phyloP scores from a whole-genome alignment of 1,140 invertebrate species.

The Littorina saxatilis region DNA sequence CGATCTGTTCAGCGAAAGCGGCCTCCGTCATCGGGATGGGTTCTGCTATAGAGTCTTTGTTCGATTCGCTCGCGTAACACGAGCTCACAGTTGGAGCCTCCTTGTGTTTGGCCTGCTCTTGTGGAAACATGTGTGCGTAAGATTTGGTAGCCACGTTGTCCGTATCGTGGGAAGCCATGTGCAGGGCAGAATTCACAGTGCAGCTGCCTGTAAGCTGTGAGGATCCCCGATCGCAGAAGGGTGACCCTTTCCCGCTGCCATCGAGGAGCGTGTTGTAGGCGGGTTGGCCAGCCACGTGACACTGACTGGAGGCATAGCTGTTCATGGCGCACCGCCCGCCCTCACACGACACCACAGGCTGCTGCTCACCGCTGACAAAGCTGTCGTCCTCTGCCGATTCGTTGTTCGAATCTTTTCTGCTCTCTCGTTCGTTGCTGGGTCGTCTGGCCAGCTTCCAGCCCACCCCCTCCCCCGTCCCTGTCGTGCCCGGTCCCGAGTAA shows the following conservation, averaged over 20 bases:
- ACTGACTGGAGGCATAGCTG: neutral
- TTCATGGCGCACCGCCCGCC: neutral
- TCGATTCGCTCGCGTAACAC: neutral
- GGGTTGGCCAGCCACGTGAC: neutral
- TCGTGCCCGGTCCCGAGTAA: neutral
- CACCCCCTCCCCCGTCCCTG: neutral
- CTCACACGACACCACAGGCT: neutral
- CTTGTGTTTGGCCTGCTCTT: neutral
- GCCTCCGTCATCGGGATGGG: neutral
- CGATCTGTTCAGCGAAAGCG: constrained; percentile 19
- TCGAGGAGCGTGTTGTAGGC: neutral
- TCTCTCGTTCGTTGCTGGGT: neutral
- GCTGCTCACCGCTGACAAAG: too few relatives aligned
- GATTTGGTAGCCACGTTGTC: neutral
- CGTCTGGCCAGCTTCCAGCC: constrained; percentile 1
- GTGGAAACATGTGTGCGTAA: neutral
- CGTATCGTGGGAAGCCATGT: neutral
- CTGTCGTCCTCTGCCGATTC: too few relatives aligned
- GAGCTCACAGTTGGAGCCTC: neutral
- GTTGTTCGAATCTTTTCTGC: neutral
- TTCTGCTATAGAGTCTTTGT: neutral
- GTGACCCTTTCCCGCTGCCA: neutral
- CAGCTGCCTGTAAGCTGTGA: too few relatives aligned
- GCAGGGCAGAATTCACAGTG: neutral
- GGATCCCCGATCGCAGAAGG: too few relatives aligned